These are phyloP conservation scores for Melolontha melolontha DNA, from an alignment of 2,888 invertebrate species.

Conservation along the genomic window DNA sequence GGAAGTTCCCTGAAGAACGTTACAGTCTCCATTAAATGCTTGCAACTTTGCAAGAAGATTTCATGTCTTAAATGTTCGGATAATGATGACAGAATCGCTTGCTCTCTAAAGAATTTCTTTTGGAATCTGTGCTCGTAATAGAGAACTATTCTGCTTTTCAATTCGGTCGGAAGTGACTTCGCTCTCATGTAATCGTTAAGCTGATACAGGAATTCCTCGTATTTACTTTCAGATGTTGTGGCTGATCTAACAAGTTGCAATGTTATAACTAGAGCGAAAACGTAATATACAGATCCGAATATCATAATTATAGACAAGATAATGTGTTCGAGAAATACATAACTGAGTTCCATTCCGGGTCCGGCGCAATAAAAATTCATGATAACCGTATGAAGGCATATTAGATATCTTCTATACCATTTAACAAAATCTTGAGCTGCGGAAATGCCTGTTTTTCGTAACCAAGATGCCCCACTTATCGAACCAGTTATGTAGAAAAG, in stretches of 20 bases:
- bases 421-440: slow-evolving; percentile 17
- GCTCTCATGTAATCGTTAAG: slow-evolving; percentile 38
- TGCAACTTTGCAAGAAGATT: slow-evolving; percentile 43
- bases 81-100: slow-evolving; percentile 33
- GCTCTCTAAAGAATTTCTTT: slow-evolving; percentile 40
- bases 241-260: slow-evolving; percentile 35
- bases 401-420: slow-evolving; percentile 30
- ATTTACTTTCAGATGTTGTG: slow-evolving; percentile 38
- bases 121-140: slow-evolving; percentile 44
- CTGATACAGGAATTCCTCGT: slow-evolving; percentile 42
- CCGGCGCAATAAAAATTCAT: slow-evolving; percentile 38
- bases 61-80: slow-evolving; percentile 46
- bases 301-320: slow-evolving; percentile 36
- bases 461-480: slow-evolving; percentile 31
- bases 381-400: slow-evolving; percentile 34
- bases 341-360: slow-evolving; percentile 23
- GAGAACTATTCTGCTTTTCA: slow-evolving; percentile 36
- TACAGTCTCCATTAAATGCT: slow-evolving; percentile 42
- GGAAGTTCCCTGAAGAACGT: slow-evolving; percentile 40
- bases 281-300: slow-evolving; percentile 35
- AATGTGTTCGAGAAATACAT: slow-evolving; percentile 25
- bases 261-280: slow-evolving; percentile 28
- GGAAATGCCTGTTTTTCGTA: slow-evolving; percentile 28
- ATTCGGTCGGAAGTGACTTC: slow-evolving; percentile 32
- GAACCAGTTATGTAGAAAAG: slow-evolving; percentile 28